Percentiles rank a stretch among this genome's conserved stretches.
Conservation (phyloP, 2,113 vertebrate genomes). For the Vombatus ursinus region DNA sequence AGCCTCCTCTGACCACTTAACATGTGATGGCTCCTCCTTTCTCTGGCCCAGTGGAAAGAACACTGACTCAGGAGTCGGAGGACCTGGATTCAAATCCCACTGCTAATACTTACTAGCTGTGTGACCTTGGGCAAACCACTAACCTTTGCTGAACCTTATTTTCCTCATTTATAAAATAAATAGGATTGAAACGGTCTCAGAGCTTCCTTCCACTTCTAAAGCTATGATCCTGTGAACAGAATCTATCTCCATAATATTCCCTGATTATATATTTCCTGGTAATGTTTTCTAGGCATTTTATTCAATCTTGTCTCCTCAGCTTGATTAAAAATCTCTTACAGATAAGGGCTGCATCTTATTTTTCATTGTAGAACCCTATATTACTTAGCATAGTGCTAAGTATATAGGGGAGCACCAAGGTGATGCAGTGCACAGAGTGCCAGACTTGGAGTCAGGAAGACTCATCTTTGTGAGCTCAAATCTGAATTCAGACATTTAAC, state of each 20-base stretch:
- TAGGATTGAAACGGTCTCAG: not conserved
- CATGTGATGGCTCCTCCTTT: not conserved
- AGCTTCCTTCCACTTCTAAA: not conserved
- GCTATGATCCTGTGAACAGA: not conserved
- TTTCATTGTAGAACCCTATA: not conserved
- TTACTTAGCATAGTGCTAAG: not conserved
- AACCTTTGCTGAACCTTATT: not conserved
- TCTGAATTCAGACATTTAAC: too few species aligned
- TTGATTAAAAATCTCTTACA: constrained; percentile 4
- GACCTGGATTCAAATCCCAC: not conserved
- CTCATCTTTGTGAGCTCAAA: too few species aligned
- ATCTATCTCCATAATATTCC: not conserved
- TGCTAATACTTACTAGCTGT: not conserved
- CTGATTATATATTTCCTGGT: not conserved
- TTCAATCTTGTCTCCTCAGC: not conserved
- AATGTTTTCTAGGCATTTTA: not conserved
- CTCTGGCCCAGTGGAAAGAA: not conserved
- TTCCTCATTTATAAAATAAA: not conserved
- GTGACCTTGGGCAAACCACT: not conserved
- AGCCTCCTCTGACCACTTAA: not conserved
- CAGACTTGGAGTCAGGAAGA: too few species aligned
- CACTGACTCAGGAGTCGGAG: not conserved
- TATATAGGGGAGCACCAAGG: too few species aligned
- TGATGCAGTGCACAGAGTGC: too few species aligned
- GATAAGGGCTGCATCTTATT: not conserved